Evolutionary conservation across 2,888 invertebrate species (phyloP).

Genomic region (Meteorus colon): DNA sequence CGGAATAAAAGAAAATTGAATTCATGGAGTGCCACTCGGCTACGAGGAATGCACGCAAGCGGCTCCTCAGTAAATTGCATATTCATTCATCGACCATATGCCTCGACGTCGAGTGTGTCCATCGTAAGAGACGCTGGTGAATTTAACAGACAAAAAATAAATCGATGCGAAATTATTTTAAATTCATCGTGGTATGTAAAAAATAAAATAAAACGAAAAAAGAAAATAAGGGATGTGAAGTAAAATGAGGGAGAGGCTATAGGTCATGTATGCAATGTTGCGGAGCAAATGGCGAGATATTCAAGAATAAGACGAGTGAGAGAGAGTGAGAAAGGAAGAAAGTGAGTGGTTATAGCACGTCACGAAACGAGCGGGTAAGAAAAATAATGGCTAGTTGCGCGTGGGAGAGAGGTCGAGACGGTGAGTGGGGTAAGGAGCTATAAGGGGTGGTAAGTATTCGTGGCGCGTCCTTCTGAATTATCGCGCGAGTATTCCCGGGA

Average conservation of each 20-base stretch:
- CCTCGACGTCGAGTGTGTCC: too few species aligned
- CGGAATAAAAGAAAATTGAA: too few species aligned
- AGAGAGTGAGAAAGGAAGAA: neutral
- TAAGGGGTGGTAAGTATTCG: conserved; percentile 65
- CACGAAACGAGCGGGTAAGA: conserved; percentile 55
- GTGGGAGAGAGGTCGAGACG: conserved; percentile 36
- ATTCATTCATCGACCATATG: too few species aligned
- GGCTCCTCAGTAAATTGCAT: too few species aligned
- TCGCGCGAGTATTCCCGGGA: conserved; percentile 66
- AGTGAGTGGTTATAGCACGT: conserved; percentile 22
- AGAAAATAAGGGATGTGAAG: neutral
- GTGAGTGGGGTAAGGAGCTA: conserved; percentile 40
- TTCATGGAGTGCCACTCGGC: too few species aligned
- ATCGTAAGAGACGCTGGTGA: too few species aligned
- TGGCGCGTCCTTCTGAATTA: conserved; percentile 67
- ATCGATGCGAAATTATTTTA: neutral
- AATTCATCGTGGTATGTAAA: neutral
- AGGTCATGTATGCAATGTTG: conserved; percentile 12
- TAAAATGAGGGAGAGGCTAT: conserved; percentile 2
- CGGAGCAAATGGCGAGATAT: conserved; percentile 17
- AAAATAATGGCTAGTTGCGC: conserved; percentile 56
- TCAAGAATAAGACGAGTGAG: conserved; percentile 8
- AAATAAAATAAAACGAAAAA: neutral
- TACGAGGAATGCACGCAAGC: too few species aligned
- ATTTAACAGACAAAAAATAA: neutral